A percentile compares a stretch with the other conserved stretches of the same genome.
Evolutionary conservation across 2,797 vertebrate species (phyloP).

Genomic region (Ceyx erithaca): DNA sequence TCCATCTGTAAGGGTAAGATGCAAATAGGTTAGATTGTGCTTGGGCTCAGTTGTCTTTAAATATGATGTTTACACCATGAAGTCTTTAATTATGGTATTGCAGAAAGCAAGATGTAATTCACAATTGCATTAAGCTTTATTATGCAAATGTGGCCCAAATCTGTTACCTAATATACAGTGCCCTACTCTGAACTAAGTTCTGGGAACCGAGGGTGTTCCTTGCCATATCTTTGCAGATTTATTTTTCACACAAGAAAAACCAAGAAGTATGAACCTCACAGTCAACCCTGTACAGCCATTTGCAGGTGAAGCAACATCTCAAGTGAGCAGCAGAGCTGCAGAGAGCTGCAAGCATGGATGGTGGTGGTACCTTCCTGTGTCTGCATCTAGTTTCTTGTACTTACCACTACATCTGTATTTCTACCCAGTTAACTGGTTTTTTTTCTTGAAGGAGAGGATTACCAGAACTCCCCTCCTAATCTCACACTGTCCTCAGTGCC

Average conservation of each 20-base stretch:
- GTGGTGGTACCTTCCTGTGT: neutral
- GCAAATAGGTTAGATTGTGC: neutral
- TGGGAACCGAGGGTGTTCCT: neutral
- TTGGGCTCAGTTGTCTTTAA: neutral
- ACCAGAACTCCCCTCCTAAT: neutral
- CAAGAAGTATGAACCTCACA: neutral
- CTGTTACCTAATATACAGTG: neutral
- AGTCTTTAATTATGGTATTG: constrained; percentile 8
- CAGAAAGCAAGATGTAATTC: neutral
- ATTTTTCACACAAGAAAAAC: neutral
- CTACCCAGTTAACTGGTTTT: neutral
- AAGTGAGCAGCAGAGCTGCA: neutral
- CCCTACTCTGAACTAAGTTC: neutral
- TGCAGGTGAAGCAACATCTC: neutral
- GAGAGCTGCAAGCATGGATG: neutral
- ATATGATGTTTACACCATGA: neutral
- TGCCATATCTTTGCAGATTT: neutral
- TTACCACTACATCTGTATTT: neutral
- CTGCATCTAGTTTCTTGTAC: neutral
- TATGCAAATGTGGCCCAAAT: constrained; percentile 34
- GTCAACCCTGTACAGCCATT: neutral
- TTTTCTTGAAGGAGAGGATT: neutral
- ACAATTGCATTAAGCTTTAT: neutral
- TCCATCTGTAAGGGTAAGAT: neutral
- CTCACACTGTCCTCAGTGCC: fast-evolving